phyloP scores from a whole-genome alignment of 2,113 vertebrate genomes.

The Neogale vison region DNA sequence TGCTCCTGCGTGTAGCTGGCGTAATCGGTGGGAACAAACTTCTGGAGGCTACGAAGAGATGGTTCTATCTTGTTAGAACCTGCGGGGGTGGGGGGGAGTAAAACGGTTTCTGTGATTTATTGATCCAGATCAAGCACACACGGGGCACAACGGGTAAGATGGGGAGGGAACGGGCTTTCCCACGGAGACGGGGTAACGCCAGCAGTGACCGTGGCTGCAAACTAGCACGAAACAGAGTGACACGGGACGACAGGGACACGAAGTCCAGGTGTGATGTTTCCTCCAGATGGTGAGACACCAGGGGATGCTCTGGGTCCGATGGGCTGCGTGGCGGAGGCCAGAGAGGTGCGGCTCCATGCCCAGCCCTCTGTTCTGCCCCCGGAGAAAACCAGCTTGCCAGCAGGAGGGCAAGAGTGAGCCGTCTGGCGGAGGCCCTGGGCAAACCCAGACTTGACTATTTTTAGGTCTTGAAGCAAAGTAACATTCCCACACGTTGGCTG shows the following conservation, averaged over 20 bases:
- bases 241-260: accelerated
- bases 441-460: background rate
- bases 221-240: background rate
- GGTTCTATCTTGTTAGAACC: conserved; percentile 62
- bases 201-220: background rate
- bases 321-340: background rate
- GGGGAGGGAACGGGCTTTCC: background rate
- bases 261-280: background rate
- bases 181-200: accelerated
- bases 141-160: accelerated
- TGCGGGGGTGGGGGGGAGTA: conserved; percentile 55
- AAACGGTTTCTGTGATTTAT: background rate
- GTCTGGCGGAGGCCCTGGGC: background rate
- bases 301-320: too few relatives aligned
- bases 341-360: background rate
- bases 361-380: background rate
- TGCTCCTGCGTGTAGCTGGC: conserved; percentile 85
- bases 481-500: background rate
- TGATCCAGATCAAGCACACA: background rate
- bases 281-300: background rate
- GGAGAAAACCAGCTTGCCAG: background rate
- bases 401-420: background rate
- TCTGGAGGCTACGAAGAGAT: conserved; percentile 78
- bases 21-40: conserved; percentile 81
- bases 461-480: conserved; percentile 49